Evolutionary conservation across 2,797 vertebrate species (phyloP), one percentile per base, ranked within the genome.

Genomic region (Lateolabrax maculatus): DNA sequence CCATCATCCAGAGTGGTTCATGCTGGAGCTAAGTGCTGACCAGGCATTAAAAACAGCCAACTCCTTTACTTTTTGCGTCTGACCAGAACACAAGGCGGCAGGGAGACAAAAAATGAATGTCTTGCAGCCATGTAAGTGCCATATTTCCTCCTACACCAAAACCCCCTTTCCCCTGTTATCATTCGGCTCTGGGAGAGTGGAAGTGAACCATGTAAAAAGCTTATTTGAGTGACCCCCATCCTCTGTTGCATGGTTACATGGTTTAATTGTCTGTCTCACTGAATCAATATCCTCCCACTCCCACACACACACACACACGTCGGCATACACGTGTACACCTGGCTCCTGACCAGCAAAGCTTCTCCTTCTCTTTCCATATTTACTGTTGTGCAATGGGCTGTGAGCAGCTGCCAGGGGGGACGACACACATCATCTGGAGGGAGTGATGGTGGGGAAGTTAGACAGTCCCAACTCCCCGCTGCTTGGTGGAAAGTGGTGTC

Each of bases 21-120:
- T n/a, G 62, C 43, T 75, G 64, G 16, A 75, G 29, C 34, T 21
- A 41, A 77, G 71, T 75, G 90, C 84, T 91, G 87, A 89, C 65
- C 53, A 29, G 1, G 43, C 72, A 67, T 51, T 61, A 70, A 84
- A 83, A 89, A 80, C 49, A 66, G 78, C 71, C 21, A 73, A 70
- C 79, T 70, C 56, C 55, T 44, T 48, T 8, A n/a, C 71, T 79
- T 83, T 89, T 49, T 71, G 64, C 9, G 19, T 76, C 60, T 61
- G 62, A 79, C 65, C 46, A 48, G 12, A 84, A 84, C 57, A 44
- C 60, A 81, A 64, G 65, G 67, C 12, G 49, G 60, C 74, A 74
- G 70, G 15, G 43, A 44, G 37, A 25, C 2, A 18, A 51, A 48
- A 71, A 31, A 55, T 7, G 13, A 5, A 55, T 43, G 71, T 61